Conservation (phyloP, 1,140 invertebrate species). For the Periplaneta americana region DNA sequence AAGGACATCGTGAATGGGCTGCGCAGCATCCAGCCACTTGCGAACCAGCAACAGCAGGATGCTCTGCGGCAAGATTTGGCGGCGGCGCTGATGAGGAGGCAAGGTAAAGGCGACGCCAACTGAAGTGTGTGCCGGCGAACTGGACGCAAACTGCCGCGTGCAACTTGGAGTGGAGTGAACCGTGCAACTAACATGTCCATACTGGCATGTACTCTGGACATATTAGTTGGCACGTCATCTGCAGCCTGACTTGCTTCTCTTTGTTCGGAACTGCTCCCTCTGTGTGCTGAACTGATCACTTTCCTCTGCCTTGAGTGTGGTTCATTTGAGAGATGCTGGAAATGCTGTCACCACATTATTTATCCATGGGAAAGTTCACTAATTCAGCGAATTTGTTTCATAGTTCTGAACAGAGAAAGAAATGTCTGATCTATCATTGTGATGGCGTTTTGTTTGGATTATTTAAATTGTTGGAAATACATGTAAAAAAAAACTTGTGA, state of each 20-base stretch:
- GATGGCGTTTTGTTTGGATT: too few relatives aligned
- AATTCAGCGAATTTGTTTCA: too few relatives aligned
- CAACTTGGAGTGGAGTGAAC: neutral
- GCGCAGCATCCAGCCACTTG: slow-evolving; percentile 77
- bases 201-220: neutral
- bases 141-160: neutral
- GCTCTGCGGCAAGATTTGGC: slow-evolving; percentile 83
- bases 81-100: slow-evolving; percentile 69
- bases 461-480: too few relatives aligned
- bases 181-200: neutral
- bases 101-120: slow-evolving; percentile 51
- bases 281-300: too few relatives aligned
- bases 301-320: too few relatives aligned
- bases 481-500: too few relatives aligned
- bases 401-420: too few relatives aligned
- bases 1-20: slow-evolving; percentile 98
- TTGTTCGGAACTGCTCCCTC: neutral
- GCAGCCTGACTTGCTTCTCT: neutral
- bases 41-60: slow-evolving; percentile 75
- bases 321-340: too few relatives aligned
- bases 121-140: slow-evolving; percentile 30
- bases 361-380: too few relatives aligned
- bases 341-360: too few relatives aligned
- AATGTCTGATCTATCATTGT: too few relatives aligned
- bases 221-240: neutral